phyloP scores from a whole-genome alignment of 2,797 vertebrate genomes.

The Sarcophilus harrisii region DNA sequence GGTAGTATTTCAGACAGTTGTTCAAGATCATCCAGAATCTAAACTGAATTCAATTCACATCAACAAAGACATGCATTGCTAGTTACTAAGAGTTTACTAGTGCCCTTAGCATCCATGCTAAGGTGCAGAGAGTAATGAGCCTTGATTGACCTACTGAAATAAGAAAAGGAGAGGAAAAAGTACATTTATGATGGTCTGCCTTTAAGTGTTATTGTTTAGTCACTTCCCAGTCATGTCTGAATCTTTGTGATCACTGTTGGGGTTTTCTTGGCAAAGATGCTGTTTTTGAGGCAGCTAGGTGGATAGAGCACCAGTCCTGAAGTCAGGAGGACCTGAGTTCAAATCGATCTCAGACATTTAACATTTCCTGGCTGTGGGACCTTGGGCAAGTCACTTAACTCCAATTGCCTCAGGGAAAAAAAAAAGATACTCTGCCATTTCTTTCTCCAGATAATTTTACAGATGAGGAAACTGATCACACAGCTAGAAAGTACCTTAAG shows the following conservation, averaged over 20 bases:
- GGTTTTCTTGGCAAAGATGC: not conserved
- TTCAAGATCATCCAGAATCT: not conserved
- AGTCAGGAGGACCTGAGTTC: too few species aligned
- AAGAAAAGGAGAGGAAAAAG: not conserved
- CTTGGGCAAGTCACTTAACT: too few species aligned
- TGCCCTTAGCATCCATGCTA: not conserved
- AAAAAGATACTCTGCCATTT: not conserved
- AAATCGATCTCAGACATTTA: too few species aligned
- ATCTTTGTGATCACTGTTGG: not conserved
- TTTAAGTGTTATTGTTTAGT: not conserved
- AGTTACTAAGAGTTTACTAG: not conserved
- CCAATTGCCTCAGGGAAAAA: too few species aligned
- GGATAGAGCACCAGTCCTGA: too few species aligned
- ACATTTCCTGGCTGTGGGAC: too few species aligned
- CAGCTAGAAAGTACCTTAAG: not conserved
- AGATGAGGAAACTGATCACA: not conserved
- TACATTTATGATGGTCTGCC: not conserved
- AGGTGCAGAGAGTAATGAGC: not conserved
- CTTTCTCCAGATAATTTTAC: not conserved
- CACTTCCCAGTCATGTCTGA: not conserved
- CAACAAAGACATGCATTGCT: not conserved
- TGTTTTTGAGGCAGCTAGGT: not conserved
- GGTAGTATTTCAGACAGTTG: not conserved
- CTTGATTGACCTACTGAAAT: not conserved
- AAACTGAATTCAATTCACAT: not conserved